Evolutionary conservation across 92 coral and sea anemone species (phyloP), one percentile per base, ranked within the genome.

Genomic region (Palythoa caribaeorum): DNA sequence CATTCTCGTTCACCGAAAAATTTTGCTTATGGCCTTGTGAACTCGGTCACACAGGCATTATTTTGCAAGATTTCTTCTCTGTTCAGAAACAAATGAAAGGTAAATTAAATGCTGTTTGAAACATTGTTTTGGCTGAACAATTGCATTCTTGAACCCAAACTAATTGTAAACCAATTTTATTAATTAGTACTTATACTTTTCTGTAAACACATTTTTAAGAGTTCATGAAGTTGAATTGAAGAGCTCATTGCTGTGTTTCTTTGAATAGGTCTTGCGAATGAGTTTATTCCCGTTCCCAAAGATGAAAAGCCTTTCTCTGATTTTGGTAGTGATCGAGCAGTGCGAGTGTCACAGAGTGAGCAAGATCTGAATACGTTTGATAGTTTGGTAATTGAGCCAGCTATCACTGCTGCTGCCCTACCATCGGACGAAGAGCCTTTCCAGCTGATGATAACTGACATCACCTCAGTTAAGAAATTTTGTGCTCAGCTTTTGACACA

Each of bases 381-480:
- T 9, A 81, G 86, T 66, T 81, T 69, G 38, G 76, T 81, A 52
- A 48, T 47, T 13, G 84, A 73, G 70, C 78, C 36, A 37, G 94
- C 94, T 35, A 88, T 92, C 36, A 16, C 88, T 3, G 39, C 87
- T 38, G 84, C 94, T 36, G 16, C 38, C 21, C 75, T 92, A 0
- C 92, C 94, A 15, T 39, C 60, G 2, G 47, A 55, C 21, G 68
- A 78, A 53, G 68, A 78, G 11, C 40, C 74, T 37, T 77, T 92
- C 78, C 91, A 84, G 50, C 20, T 89, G 38, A 85, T 72, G 79
- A 85, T 88, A 2, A 88, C 94, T 1, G 91, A 92, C 52, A 77
- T 84, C n/a, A 36, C 44, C 2, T 88, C 94, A 21, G 90, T 88
- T 1, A 53, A 71, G 12, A 38, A 53, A 1, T 92, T 92, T 76